Conservation (phyloP, 2,888 invertebrate genomes). For the Drosophila melanocephala region DNA sequence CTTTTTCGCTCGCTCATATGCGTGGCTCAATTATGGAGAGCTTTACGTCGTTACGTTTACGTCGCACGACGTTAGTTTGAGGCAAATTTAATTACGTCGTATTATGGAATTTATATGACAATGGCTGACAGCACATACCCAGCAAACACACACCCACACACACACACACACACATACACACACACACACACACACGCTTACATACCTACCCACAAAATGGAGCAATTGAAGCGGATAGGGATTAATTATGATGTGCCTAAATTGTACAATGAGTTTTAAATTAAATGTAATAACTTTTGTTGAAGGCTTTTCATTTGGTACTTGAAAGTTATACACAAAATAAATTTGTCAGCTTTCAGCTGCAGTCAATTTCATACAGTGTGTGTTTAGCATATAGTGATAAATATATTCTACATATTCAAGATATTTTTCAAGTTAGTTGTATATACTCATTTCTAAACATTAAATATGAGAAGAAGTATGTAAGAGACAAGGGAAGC, state of each 20-base stretch:
- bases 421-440: not conserved
- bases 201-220: slow-evolving; percentile 24
- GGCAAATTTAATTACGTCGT: slow-evolving; percentile 83
- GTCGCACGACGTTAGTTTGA: slow-evolving; percentile 64
- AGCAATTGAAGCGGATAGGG: slow-evolving; percentile 50
- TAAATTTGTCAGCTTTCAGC: slow-evolving; percentile 67
- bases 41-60: slow-evolving; percentile 63
- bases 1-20: slow-evolving; percentile 39
- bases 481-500: not conserved
- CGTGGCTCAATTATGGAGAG: slow-evolving; percentile 71
- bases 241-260: slow-evolving; percentile 84
- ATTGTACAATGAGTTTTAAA: slow-evolving; percentile 75
- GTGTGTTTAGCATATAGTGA: not conserved
- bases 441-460: not conserved
- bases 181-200: slow-evolving; percentile 22
- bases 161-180: slow-evolving; percentile 18
- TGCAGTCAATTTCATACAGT: not conserved
- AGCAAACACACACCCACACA: slow-evolving; percentile 10
- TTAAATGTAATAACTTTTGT: slow-evolving; percentile 84
- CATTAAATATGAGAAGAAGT: not conserved
- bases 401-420: not conserved
- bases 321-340: slow-evolving; percentile 73
- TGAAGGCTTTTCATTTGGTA: slow-evolving; percentile 82
- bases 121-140: slow-evolving; percentile 47
- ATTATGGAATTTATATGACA: slow-evolving; percentile 85